phyloP scores from a whole-genome alignment of 1,140 invertebrate genomes.

The Dolichoris vasculosae region DNA sequence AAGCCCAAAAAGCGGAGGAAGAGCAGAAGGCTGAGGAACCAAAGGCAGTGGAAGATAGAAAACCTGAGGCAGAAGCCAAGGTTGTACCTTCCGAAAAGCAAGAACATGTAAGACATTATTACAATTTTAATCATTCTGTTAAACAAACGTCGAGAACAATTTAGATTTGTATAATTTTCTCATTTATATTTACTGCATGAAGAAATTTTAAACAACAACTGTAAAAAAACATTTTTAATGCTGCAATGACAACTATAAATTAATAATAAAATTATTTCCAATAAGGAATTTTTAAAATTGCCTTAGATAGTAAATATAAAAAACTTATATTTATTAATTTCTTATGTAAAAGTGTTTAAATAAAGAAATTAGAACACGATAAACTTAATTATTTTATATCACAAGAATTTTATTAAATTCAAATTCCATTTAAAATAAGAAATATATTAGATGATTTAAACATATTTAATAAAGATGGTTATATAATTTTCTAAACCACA shows the following conservation, averaged over 20 bases:
- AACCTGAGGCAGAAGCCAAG: conserved; percentile 44
- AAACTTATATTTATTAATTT: neutral
- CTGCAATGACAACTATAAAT: too few species aligned
- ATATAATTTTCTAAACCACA: neutral
- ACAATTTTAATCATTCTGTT: conserved; percentile 7
- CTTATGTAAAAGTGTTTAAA: neutral
- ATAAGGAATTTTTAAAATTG: too few species aligned
- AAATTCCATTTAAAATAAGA: neutral
- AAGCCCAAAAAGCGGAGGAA: conserved; percentile 10
- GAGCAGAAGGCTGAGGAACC: conserved; percentile 48
- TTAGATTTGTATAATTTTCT: too few species aligned
- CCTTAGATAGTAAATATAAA: too few species aligned
- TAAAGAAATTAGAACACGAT: neutral
- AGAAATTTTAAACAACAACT: too few species aligned
- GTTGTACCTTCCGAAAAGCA: conserved; percentile 33
- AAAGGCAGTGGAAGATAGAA: conserved; percentile 52
- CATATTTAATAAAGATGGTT: neutral
- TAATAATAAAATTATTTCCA: too few species aligned
- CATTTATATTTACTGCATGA: too few species aligned
- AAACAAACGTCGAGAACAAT: too few species aligned
- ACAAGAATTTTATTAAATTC: neutral
- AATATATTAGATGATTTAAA: neutral
- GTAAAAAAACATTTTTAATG: too few species aligned
- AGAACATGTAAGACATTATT: neutral
- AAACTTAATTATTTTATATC: too few species aligned